phyloP scores from a whole-genome alignment of 30 jellyfish, hydroid and myxozoan species.

The Rhopilema esculentum region DNA sequence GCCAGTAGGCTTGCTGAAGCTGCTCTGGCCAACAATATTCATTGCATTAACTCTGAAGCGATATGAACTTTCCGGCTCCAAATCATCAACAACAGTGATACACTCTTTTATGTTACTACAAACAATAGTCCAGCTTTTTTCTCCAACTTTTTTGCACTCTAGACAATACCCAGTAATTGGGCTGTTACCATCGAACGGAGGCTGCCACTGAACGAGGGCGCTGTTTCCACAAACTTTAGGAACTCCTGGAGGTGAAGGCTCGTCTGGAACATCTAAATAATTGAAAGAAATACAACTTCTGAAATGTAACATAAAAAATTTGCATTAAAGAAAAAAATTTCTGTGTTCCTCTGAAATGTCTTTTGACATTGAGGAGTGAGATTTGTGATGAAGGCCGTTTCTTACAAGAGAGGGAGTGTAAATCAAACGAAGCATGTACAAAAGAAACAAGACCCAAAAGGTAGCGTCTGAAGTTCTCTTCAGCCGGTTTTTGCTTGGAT shows the following conservation, averaged over 20 bases:
- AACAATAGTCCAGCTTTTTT: slow-evolving; percentile 87
- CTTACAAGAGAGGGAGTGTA: too few relatives aligned
- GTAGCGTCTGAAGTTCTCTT: too few relatives aligned
- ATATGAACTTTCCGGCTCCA: slow-evolving; percentile 89
- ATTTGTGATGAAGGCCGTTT: too few relatives aligned
- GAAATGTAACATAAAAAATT: too few relatives aligned
- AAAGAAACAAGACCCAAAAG: too few relatives aligned
- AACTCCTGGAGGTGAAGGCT: slow-evolving; percentile 88
- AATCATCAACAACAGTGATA: slow-evolving; percentile 86
- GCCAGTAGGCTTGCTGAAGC: slow-evolving; percentile 87
- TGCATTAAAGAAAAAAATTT: too few relatives aligned
- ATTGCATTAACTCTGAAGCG: slow-evolving; percentile 90
- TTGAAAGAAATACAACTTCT: neutral
- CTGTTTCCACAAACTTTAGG: slow-evolving; percentile 86
- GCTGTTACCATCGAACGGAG: slow-evolving; percentile 95
- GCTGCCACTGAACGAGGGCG: slow-evolving; percentile 98
- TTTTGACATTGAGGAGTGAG: too few relatives aligned
- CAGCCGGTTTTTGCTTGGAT: too few relatives aligned
- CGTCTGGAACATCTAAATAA: slow-evolving; percentile 86
- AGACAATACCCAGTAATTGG: slow-evolving; percentile 78
- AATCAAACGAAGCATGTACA: too few relatives aligned
- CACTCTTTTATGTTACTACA: slow-evolving; percentile 76
- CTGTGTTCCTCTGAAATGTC: too few relatives aligned
- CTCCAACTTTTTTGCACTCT: slow-evolving; percentile 91
- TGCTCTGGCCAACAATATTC: slow-evolving; percentile 83